Evolutionary conservation across 2,888 invertebrate species (phyloP).

Genomic region (Vesta saturnalis): DNA sequence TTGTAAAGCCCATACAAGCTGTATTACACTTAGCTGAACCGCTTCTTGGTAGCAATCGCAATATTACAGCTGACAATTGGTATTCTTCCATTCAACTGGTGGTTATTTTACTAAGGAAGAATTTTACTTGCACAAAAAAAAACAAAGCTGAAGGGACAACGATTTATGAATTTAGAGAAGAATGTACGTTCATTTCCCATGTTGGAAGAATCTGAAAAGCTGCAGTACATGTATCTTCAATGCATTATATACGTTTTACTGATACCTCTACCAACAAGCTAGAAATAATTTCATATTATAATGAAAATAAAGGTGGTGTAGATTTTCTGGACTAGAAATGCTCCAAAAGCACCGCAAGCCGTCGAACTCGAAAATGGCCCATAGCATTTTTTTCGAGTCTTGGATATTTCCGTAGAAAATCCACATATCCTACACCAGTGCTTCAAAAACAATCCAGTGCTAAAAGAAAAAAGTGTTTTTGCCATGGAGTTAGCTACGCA

Average conservation of each 20-base stretch:
- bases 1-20: constrained; percentile 27
- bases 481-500: neutral
- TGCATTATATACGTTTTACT: constrained; percentile 27
- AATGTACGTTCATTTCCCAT: constrained; percentile 43
- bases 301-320: constrained; percentile 24
- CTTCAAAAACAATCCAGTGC: neutral
- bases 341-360: constrained; percentile 5
- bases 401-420: neutral
- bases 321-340: constrained; percentile 23
- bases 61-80: constrained; percentile 41
- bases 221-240: constrained; percentile 25
- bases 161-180: constrained; percentile 43
- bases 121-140: constrained; percentile 27
- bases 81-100: constrained; percentile 35
- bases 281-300: constrained; percentile 28
- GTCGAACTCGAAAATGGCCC: neutral
- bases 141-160: constrained; percentile 24
- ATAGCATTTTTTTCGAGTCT: neutral
- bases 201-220: constrained; percentile 40
- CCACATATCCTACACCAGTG: constrained; percentile 1
- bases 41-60: constrained; percentile 30
- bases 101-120: constrained; percentile 23
- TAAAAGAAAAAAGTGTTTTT: neutral
- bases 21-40: constrained; percentile 29
- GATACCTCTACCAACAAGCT: constrained; percentile 35